Evolutionary conservation across 2,797 vertebrate genomes (phyloP).

Genomic region (Macrochelys suwanniensis): DNA sequence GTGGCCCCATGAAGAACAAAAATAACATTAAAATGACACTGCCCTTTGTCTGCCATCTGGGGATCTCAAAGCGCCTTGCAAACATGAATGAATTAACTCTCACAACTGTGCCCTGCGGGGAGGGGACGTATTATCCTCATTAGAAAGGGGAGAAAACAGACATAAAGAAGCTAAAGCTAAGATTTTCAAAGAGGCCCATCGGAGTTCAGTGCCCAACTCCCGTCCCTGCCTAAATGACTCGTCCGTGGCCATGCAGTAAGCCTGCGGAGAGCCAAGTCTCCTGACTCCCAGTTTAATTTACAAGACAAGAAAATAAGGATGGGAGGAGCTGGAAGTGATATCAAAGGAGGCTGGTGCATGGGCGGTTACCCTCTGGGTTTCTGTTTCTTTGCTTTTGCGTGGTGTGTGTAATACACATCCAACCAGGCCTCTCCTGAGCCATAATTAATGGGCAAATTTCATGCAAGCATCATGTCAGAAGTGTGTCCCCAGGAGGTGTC

Average conservation of each 20-base stretch:
- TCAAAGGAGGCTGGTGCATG: background rate
- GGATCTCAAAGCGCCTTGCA: background rate
- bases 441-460: background rate
- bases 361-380: background rate
- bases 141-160: background rate
- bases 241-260: accelerated
- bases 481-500: background rate
- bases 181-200: background rate
- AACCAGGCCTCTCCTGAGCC: background rate
- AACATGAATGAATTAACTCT: background rate
- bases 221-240: background rate
- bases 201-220: background rate
- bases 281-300: background rate
- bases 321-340: background rate
- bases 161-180: accelerated
- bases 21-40: background rate
- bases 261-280: accelerated
- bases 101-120: background rate
- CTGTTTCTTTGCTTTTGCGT: background rate
- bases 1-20: background rate
- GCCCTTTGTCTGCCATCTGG: background rate
- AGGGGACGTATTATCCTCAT: background rate
- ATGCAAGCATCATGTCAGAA: background rate
- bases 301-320: background rate
- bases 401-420: background rate